These are phyloP conservation scores for Tachuris rubrigastra DNA, from an alignment of 2,113 vertebrate species.

Conservation along the genomic window DNA sequence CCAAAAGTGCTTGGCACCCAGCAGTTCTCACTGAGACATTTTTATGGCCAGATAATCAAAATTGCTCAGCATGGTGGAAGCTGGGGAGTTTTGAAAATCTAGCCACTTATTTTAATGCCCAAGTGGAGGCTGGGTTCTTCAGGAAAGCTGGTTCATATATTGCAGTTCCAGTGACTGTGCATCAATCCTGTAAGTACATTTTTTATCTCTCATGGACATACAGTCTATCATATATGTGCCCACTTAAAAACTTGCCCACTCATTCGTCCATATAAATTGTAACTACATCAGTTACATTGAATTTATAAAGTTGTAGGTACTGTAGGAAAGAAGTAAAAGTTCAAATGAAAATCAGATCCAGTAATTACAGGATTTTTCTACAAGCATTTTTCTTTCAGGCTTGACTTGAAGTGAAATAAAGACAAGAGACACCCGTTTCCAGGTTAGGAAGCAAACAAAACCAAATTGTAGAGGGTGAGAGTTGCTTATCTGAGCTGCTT, in stretches of 20 bases:
- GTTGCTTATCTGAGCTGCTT: constrained; percentile 15
- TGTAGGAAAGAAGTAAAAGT: constrained; percentile 39
- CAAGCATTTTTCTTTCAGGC: constrained; percentile 2
- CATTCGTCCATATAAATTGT: neutral
- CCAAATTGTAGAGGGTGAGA: constrained; percentile 59
- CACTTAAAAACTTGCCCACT: neutral
- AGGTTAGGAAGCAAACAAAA: constrained; percentile 61
- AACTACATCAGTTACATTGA: constrained; percentile 21
- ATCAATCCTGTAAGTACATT: neutral
- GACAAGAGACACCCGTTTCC: constrained; percentile 48
- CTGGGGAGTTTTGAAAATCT: constrained; percentile 58
- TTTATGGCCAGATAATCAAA: constrained; percentile 70
- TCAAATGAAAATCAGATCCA: constrained; percentile 70
- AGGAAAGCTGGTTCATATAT: constrained; percentile 41
- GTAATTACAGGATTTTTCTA: constrained; percentile 70
- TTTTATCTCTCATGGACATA: neutral
- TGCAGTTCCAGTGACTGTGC: neutral
- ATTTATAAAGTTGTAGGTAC: constrained; percentile 39
- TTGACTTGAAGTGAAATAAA: constrained; percentile 65
- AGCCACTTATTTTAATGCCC: constrained; percentile 52
- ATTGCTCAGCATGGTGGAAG: constrained; percentile 60
- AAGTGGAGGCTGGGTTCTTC: constrained; percentile 15
- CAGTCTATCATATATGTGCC: neutral
- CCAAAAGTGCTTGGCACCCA: constrained; percentile 66
- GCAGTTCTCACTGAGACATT: constrained; percentile 60